Percentiles rank a stretch among this genome's conserved stretches.
These are phyloP conservation scores for Stenichneumon culpator DNA, from an alignment of 2,888 invertebrate species.

Conservation along the genomic window DNA sequence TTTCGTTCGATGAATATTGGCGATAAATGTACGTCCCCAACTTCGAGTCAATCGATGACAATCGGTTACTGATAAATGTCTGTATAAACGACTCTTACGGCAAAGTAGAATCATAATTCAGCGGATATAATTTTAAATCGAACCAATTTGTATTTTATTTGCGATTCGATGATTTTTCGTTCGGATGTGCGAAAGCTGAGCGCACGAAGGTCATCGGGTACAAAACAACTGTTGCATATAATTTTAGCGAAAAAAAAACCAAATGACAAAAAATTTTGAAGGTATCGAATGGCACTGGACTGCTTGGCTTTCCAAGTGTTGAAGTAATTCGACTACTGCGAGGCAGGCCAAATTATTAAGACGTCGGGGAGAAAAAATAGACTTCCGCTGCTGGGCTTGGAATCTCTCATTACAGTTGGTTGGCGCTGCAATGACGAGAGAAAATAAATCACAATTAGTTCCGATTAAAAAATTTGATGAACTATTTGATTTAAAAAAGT, in stretches of 20 bases:
- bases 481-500: not conserved
- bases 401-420: constrained; percentile 71
- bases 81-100: not conserved
- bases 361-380: constrained; percentile 23
- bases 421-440: constrained; percentile 74
- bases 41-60: not conserved
- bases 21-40: not conserved
- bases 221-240: too few relatives aligned
- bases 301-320: constrained; percentile 19
- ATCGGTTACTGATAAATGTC: not conserved
- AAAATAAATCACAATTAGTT: constrained; percentile 6
- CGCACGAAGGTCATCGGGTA: too few relatives aligned
- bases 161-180: too few relatives aligned
- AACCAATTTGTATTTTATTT: not conserved
- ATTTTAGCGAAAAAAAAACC: too few relatives aligned
- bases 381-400: constrained; percentile 30
- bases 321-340: not conserved
- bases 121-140: not conserved
- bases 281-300: constrained; percentile 43
- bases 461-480: constrained; percentile 32
- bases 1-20: not conserved
- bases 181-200: too few relatives aligned
- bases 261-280: constrained; percentile 25
- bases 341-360: constrained; percentile 17
- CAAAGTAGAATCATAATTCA: constrained; percentile 3